Evolutionary conservation across 2,888 invertebrate genomes (phyloP).

Genomic region (Heliconius hortense): DNA sequence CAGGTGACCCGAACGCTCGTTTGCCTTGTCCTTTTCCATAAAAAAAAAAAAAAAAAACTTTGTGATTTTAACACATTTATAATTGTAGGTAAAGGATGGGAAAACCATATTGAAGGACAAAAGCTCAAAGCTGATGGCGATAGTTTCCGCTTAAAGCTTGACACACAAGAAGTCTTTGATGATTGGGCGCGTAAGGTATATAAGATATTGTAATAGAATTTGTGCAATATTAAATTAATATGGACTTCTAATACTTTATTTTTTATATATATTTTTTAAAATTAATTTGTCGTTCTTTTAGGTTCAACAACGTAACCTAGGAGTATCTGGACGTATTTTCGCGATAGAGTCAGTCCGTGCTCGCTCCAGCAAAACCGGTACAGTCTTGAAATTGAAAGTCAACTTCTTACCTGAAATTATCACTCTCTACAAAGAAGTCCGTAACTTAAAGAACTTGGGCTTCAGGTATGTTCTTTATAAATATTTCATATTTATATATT

Average conservation of each 20-base stretch:
- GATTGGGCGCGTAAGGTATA: conserved; percentile 97
- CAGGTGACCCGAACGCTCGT: no score
- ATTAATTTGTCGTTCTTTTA: conserved; percentile 40
- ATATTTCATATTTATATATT: no score
- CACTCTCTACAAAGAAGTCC: conserved; percentile 98
- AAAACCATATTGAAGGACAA: conserved; percentile 99
- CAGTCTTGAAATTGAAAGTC: conserved; percentile 93
- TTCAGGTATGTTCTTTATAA: conserved; percentile 82
- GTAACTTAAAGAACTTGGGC: conserved; percentile 96
- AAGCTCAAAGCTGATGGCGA: conserved; percentile 98
- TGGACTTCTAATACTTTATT: no score
- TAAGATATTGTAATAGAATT: conserved; percentile 32
- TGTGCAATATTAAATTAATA: not conserved
- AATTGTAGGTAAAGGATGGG: conserved; percentile 94
- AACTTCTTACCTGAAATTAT: conserved; percentile 99
- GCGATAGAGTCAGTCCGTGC: conserved; percentile 92
- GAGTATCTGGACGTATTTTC: conserved; percentile 96
- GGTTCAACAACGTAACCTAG: conserved; percentile 96
- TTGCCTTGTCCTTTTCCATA: no score
- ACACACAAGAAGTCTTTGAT: conserved; percentile 98
- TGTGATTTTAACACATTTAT: not conserved
- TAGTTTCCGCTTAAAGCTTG: conserved; percentile 97
- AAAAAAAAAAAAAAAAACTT: no score
- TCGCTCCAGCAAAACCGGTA: conserved; percentile 90
- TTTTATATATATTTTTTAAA: no score